These are phyloP conservation scores for Agrochola litura DNA, from an alignment of 2,888 invertebrate genomes.

Conservation along the genomic window DNA sequence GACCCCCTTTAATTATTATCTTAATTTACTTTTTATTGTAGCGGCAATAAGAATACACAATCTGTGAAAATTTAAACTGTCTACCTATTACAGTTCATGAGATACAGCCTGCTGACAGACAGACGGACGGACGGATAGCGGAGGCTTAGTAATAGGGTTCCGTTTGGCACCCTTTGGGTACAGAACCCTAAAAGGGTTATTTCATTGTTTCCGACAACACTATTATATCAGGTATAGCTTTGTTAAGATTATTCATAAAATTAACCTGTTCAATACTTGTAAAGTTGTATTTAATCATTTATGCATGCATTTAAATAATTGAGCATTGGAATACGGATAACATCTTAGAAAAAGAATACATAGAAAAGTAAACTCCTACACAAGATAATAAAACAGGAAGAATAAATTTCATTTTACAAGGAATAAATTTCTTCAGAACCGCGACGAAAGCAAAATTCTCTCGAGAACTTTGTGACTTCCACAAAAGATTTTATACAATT, in stretches of 20 bases:
- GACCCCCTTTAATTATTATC: no score
- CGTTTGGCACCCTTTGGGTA: no score
- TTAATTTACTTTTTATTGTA: no score
- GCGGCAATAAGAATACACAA: no score
- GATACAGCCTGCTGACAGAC: no score
- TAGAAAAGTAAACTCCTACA: slow-evolving; percentile 41
- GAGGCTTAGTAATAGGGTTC: no score
- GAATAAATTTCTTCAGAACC: slow-evolving; percentile 81
- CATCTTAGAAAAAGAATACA: slow-evolving; percentile 38
- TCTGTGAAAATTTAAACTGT: no score
- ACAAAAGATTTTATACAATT: slow-evolving; percentile 89
- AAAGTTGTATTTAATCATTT: slow-evolving; percentile 6
- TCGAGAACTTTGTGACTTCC: slow-evolving; percentile 84
- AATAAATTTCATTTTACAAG: slow-evolving; percentile 80
- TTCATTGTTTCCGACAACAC: slow-evolving; percentile 22
- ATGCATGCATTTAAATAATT: slow-evolving; percentile 24
- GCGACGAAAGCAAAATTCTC: slow-evolving; percentile 84
- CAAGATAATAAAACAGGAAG: slow-evolving; percentile 67
- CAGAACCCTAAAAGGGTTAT: neutral
- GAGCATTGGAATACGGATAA: slow-evolving; percentile 21
- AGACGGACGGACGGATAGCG: no score
- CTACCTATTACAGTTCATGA: no score
- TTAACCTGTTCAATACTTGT: slow-evolving; percentile 12
- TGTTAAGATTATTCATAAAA: slow-evolving; percentile 20
- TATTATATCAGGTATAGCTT: slow-evolving; percentile 1